Evolutionary conservation across 2,888 invertebrate species (phyloP).

Genomic region (Volucella inflata): DNA sequence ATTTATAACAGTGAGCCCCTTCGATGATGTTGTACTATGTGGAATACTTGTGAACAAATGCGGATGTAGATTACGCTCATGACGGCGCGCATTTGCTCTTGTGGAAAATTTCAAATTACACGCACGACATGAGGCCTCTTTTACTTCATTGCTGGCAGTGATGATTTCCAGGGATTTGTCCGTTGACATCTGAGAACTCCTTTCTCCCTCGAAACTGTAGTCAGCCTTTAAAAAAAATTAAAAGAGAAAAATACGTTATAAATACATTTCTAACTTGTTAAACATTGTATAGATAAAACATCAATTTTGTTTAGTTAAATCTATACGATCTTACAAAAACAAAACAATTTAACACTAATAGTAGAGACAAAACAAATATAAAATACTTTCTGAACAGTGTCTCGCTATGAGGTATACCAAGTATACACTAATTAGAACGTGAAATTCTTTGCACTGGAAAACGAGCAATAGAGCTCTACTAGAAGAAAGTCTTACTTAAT

Average conservation of each 20-base stretch:
- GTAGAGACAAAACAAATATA: no score
- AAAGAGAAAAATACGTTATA: not conserved
- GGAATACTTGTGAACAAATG: slow-evolving; percentile 79
- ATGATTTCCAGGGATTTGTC: slow-evolving; percentile 75
- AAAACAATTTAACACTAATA: no score
- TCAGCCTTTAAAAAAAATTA: slow-evolving; percentile 39
- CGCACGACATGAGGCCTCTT: slow-evolving; percentile 82
- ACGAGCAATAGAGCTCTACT: no score
- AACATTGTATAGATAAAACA: no score
- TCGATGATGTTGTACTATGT: slow-evolving; percentile 78
- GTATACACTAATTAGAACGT: no score
- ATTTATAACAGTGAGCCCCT: slow-evolving; percentile 80
- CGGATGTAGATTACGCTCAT: slow-evolving; percentile 83
- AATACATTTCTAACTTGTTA: not conserved
- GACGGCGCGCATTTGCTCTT: slow-evolving; percentile 83
- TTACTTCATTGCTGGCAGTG: slow-evolving; percentile 79
- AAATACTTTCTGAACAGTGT: no score
- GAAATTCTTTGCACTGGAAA: no score
- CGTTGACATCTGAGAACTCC: slow-evolving; percentile 7
- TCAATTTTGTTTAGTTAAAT: no score
- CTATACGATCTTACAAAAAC: no score
- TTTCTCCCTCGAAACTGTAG: slow-evolving; percentile 62
- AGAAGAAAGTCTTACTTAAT: no score
- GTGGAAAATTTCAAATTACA: slow-evolving; percentile 83
- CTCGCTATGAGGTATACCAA: no score